Percentiles rank a stretch among this genome's conserved stretches.
Conservation (phyloP, 2,888 invertebrate species). For the Caenorhabditis doughertyi region DNA sequence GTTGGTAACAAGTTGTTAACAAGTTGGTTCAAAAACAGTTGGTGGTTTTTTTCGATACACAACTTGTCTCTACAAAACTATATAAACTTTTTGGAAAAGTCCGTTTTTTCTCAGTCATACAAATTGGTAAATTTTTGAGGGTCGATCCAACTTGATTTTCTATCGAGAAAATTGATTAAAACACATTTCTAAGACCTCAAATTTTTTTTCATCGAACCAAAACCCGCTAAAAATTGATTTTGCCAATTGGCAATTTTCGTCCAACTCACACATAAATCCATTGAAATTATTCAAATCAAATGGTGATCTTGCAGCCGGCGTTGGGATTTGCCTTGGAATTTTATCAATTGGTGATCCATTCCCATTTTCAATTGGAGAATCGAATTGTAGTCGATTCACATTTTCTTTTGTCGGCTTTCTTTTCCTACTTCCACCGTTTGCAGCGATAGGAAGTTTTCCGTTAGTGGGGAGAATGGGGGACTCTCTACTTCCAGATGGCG, state of each 20-base stretch:
- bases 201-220: no score
- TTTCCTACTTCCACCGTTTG: conserved; percentile 75
- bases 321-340: conserved; percentile 20
- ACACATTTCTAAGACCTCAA: not conserved
- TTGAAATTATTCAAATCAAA: conserved; percentile 5
- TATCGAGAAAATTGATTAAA: no score
- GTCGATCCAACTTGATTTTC: no score
- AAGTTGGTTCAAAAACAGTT: no score
- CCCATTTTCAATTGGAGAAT: not conserved
- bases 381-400: conserved; percentile 52
- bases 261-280: conserved; percentile 55
- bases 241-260: no score
- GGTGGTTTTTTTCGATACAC: no score
- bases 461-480: conserved; percentile 55
- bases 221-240: no score
- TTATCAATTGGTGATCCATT: conserved; percentile 37
- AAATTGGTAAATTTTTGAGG: no score
- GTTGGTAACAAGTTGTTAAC: no score
- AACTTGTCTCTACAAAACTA: no score
- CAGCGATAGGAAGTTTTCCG: conserved; percentile 39
- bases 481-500: conserved; percentile 64
- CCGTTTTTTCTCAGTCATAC: no score
- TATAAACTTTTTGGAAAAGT: no score
- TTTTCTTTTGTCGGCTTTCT: conserved; percentile 76
- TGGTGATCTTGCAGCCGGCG: conserved; percentile 53